Evolutionary conservation across 2,888 invertebrate genomes (phyloP).

Genomic region (Steinernema scapterisci): DNA sequence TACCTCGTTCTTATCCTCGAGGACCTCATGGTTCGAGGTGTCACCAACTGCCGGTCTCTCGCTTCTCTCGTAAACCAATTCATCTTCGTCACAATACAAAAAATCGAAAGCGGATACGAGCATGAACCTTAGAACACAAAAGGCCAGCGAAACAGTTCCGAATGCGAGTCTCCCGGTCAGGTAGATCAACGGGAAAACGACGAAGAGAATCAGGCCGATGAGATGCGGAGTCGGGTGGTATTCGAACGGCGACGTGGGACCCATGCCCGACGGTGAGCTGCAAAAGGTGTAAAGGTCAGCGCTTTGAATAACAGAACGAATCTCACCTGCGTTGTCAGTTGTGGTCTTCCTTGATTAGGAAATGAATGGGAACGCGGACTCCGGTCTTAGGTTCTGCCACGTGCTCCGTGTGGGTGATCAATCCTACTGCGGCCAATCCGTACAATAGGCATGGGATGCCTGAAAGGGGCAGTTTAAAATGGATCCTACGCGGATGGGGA

Average conservation of each 20-base stretch:
- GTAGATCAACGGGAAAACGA: conserved; percentile 44
- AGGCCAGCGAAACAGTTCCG: background rate
- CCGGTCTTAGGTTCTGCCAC: conserved; percentile 78
- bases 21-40: background rate
- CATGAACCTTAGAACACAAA: background rate
- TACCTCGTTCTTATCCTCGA: conserved; percentile 10
- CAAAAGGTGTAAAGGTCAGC: background rate
- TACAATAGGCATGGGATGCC: conserved; percentile 89
- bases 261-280: conserved; percentile 34
- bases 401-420: conserved; percentile 80
- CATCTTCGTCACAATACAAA: background rate
- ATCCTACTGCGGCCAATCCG: conserved; percentile 82
- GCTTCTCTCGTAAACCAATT: background rate
- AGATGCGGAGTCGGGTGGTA: conserved; percentile 43
- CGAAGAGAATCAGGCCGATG: conserved; percentile 41
- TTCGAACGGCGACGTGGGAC: conserved; percentile 44
- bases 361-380: conserved; percentile 79
- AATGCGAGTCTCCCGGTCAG: conserved; percentile 35
- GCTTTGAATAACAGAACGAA: background rate
- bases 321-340: conserved; percentile 35
- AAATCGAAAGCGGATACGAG: background rate
- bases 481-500: background rate
- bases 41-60: background rate
- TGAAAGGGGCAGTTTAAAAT: conserved; percentile 69
- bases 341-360: conserved; percentile 85